Evolutionary conservation across 2,113 vertebrate species (phyloP).

Genomic region (Diadophis punctatus): DNA sequence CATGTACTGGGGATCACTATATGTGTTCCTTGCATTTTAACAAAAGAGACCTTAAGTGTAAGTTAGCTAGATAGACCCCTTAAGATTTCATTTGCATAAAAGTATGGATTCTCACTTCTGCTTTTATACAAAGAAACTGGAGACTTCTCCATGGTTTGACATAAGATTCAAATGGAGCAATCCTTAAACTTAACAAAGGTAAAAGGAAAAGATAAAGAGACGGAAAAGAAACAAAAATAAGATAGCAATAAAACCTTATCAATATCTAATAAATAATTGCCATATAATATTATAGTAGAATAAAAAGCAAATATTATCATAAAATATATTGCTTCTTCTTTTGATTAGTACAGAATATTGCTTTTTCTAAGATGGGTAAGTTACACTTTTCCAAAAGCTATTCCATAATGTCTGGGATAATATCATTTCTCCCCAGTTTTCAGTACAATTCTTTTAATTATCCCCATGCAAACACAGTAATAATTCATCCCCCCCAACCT

Average conservation of each 20-base stretch:
- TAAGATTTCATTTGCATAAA: background rate
- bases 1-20: background rate
- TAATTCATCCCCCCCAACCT: too few relatives aligned
- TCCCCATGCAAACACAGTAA: background rate
- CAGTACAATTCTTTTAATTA: background rate
- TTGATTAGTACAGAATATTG: background rate
- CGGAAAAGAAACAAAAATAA: background rate
- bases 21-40: conserved; percentile 12
- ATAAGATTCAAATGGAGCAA: background rate
- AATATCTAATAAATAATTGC: background rate
- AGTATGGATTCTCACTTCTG: background rate
- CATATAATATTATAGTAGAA: background rate
- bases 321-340: background rate
- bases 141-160: background rate
- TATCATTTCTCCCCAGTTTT: background rate
- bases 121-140: background rate
- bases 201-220: background rate
- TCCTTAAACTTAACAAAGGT: background rate
- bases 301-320: background rate
- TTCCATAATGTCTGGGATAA: background rate
- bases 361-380: background rate
- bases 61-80: background rate
- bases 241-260: background rate
- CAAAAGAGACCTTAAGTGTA: conserved; percentile 13
- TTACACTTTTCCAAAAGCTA: background rate